A percentile compares a stretch with the other conserved stretches of the same genome.
Conservation (phyloP, 1,140 invertebrate species). For the Oryctes rhinoceros region DNA sequence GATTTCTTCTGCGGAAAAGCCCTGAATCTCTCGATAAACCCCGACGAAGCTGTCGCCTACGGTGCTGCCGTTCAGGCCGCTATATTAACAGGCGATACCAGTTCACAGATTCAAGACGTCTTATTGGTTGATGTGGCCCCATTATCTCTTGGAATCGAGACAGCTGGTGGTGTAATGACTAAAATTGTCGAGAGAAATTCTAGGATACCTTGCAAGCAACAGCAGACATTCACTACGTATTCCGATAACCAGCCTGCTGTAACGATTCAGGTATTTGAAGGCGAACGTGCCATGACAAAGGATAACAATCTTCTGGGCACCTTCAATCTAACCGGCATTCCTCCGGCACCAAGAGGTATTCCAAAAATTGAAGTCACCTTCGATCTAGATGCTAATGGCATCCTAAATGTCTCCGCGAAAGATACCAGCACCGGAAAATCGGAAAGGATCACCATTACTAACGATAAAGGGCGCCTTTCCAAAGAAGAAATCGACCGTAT, state of each 20-base stretch:
- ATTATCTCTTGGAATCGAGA: conserved; percentile 76
- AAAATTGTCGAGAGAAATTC: conserved; percentile 73
- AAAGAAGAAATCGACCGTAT: conserved; percentile 94
- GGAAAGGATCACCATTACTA: conserved; percentile 87
- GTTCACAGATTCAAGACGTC: conserved; percentile 78
- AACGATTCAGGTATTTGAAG: conserved; percentile 72
- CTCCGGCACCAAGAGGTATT: conserved; percentile 85
- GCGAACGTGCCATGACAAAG: conserved; percentile 58
- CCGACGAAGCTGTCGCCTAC: conserved; percentile 80
- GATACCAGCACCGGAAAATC: conserved; percentile 80
- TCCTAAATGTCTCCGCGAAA: conserved; percentile 80
- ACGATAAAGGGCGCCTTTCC: conserved; percentile 90
- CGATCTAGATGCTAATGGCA: conserved; percentile 83
- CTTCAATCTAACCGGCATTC: conserved; percentile 72
- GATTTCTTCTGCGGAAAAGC: conserved; percentile 73
- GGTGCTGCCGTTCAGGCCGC: conserved; percentile 82
- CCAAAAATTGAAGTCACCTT: conserved; percentile 91
- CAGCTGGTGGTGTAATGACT: conserved; percentile 74
- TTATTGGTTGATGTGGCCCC: conserved; percentile 77
- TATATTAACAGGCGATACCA: conserved; percentile 74
- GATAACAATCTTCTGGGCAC: conserved; percentile 64
- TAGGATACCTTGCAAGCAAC: conserved; percentile 74
- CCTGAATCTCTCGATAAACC: conserved; percentile 78
- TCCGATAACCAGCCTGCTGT: conserved; percentile 78
- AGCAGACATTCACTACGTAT: conserved; percentile 72